Evolutionary conservation across 2,888 invertebrate genomes (phyloP).

Genomic region (Panzeria rudis): DNA sequence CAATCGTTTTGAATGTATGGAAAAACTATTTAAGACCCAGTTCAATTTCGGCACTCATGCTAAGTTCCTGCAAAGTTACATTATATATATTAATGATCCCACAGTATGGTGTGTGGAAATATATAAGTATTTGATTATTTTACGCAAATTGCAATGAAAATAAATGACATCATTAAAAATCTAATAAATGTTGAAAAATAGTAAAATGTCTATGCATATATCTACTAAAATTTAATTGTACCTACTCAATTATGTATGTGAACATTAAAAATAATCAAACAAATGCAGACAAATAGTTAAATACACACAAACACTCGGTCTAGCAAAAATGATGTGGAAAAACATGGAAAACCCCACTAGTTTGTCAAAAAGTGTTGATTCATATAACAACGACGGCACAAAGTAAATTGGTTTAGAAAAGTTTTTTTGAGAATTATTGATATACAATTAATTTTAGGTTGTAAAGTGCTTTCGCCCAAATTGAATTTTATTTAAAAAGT

Average conservation of each 20-base stretch:
- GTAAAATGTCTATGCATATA: background rate
- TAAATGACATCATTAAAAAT: conserved; percentile 64
- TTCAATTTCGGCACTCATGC: no score
- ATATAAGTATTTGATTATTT: conserved; percentile 30
- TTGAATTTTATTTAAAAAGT: no score
- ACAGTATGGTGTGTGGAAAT: background rate
- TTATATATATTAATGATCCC: background rate
- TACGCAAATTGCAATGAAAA: conserved; percentile 53
- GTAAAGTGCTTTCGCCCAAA: no score
- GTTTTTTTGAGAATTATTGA: no score
- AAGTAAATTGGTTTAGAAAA: no score
- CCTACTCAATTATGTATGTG: background rate
- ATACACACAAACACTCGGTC: background rate
- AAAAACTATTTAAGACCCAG: no score
- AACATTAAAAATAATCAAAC: background rate
- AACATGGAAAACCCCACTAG: background rate
- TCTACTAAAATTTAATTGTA: background rate
- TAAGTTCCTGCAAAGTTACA: no score
- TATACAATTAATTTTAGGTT: no score
- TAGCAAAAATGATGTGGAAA: background rate
- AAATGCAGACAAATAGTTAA: background rate
- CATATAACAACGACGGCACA: no score
- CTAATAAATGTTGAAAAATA: conserved; percentile 43
- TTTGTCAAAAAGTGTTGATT: background rate
- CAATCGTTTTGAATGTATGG: no score